Conservation (phyloP, 2,113 vertebrate species). For the Osmerus mordax region DNA sequence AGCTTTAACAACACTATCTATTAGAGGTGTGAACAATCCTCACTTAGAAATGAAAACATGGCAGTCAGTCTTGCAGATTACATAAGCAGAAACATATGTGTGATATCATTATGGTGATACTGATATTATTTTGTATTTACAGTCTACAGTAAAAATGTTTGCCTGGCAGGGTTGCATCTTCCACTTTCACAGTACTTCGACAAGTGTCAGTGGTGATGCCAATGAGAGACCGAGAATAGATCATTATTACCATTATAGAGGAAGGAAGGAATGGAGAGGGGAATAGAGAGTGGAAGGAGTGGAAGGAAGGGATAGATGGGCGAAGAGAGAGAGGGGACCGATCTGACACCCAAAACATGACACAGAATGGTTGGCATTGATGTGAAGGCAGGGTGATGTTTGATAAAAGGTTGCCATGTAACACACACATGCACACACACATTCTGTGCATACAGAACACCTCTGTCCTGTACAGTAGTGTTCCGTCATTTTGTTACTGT, state of each 20-base stretch:
- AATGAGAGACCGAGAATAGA: slow-evolving; percentile 1
- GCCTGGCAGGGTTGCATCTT: background rate
- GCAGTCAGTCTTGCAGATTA: too few species aligned
- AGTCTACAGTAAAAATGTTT: too few species aligned
- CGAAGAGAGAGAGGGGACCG: slow-evolving; percentile 26
- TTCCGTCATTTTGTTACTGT: too few species aligned
- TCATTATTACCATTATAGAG: background rate
- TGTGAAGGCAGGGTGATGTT: slow-evolving; percentile 26
- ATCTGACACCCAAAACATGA: slow-evolving; percentile 32
- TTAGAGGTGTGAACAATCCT: too few species aligned
- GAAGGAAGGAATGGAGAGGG: slow-evolving; percentile 3
- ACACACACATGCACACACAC: slow-evolving; percentile 19
- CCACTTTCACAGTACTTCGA: background rate
- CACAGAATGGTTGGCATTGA: slow-evolving; percentile 20
- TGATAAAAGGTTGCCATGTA: background rate
- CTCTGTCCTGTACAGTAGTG: background rate
- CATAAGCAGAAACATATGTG: too few species aligned
- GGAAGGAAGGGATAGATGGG: background rate
- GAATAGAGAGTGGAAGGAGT: slow-evolving; percentile 11
- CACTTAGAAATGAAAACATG: too few species aligned
- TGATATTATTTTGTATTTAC: too few species aligned
- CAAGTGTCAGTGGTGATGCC: background rate
- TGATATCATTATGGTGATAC: too few species aligned
- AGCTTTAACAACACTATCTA: too few species aligned
- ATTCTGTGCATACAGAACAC: too few species aligned